Conservation (phyloP, 2,888 invertebrate species). For the Pherbina coryleti region DNA sequence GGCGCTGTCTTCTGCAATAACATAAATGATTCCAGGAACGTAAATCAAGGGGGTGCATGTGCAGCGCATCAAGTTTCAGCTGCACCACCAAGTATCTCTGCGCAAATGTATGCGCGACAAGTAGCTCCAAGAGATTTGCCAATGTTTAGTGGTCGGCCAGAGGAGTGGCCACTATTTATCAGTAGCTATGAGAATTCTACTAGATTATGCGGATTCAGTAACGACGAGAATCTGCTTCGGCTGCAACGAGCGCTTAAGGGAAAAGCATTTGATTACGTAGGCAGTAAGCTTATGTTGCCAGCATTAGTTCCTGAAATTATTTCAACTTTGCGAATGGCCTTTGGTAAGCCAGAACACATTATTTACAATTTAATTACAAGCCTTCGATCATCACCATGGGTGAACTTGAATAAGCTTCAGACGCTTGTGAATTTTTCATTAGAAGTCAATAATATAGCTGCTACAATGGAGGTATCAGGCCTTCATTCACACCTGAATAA, state of each 20-base stretch:
- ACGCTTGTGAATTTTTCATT: constrained; percentile 34
- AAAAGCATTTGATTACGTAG: too few species aligned
- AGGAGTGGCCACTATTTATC: constrained; percentile 10
- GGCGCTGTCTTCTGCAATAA: too few species aligned
- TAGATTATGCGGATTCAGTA: too few species aligned
- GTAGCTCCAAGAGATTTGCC: background rate
- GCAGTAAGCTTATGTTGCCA: too few species aligned
- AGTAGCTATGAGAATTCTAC: background rate
- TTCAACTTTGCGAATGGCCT: constrained; percentile 34
- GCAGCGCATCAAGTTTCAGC: constrained; percentile 14
- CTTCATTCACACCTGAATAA: constrained; percentile 29
- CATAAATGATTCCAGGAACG: background rate
- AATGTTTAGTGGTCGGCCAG: background rate
- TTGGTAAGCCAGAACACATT: constrained; percentile 26
- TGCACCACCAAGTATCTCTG: constrained; percentile 32
- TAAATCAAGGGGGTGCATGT: background rate
- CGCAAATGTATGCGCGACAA: background rate
- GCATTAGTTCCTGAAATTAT: too few species aligned
- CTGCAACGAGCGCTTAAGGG: too few species aligned
- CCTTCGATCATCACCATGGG: constrained; percentile 19
- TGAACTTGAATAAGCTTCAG: constrained; percentile 26
- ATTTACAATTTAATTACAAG: constrained; percentile 21
- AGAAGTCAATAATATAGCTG: constrained; percentile 35
- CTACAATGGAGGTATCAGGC: constrained; percentile 36
- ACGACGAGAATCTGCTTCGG: too few species aligned